A percentile compares a stretch with the other conserved stretches of the same genome.
Evolutionary conservation across 2,113 vertebrate genomes (phyloP).

Genomic region (Nycticebus coucang): DNA sequence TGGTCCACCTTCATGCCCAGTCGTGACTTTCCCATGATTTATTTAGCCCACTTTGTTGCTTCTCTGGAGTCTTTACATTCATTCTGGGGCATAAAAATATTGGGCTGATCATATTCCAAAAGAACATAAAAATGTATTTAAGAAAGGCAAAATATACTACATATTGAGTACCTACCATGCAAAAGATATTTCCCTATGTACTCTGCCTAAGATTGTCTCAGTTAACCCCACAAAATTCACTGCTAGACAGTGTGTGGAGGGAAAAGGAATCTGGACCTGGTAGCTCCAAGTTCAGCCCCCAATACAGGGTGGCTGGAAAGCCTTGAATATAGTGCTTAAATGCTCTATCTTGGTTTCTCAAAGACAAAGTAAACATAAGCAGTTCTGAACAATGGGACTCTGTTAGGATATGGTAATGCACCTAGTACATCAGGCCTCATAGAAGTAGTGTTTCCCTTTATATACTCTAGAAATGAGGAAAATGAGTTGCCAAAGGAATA

Average conservation of each 20-base stretch:
- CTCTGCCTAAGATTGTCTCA: background rate
- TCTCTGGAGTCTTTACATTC: background rate
- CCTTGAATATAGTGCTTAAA: rapidly evolving
- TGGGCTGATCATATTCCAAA: background rate
- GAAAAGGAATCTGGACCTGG: background rate
- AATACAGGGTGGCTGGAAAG: background rate
- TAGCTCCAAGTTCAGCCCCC: background rate
- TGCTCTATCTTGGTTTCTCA: background rate
- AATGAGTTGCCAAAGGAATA: background rate
- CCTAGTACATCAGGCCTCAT: background rate
- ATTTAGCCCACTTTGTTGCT: background rate
- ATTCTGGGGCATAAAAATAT: background rate
- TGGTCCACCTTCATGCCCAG: background rate
- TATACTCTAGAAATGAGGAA: background rate
- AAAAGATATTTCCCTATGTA: background rate
- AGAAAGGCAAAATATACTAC: background rate
- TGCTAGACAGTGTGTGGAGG: background rate
- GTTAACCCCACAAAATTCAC: background rate
- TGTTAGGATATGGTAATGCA: background rate
- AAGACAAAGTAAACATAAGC: background rate
- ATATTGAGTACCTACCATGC: background rate
- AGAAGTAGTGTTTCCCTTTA: background rate
- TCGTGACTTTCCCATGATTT: background rate
- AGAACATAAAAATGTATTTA: background rate
- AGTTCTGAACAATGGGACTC: background rate